Conservation (phyloP, 2,113 vertebrate species). For the Trinectes maculatus region DNA sequence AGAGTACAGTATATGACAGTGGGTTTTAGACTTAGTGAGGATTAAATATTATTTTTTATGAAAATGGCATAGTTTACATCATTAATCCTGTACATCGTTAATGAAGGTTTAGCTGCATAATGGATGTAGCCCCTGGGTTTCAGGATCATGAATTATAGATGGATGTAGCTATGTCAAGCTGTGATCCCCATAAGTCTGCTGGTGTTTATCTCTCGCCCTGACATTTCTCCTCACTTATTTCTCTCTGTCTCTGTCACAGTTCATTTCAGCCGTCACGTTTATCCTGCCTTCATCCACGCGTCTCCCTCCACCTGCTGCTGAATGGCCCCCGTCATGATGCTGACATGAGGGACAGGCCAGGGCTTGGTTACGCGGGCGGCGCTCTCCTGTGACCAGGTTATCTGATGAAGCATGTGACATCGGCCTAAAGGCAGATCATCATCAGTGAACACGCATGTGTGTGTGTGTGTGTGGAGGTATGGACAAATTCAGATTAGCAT, state of each 20-base stretch:
- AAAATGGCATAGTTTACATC: conserved; percentile 8
- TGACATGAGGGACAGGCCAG: conserved; percentile 21
- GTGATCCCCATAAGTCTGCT: conserved; percentile 47
- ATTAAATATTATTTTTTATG: conserved; percentile 11
- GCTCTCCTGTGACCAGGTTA: conserved; percentile 72
- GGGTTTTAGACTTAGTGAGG: background rate
- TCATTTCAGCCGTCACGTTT: conserved; percentile 10
- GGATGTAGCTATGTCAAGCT: conserved; percentile 56
- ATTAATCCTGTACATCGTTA: conserved; percentile 34
- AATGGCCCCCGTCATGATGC: conserved; percentile 20
- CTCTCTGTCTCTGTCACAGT: conserved; percentile 22
- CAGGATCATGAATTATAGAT: conserved; percentile 68
- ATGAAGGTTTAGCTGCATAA: conserved; percentile 54
- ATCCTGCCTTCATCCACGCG: background rate
- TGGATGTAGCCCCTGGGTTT: conserved; percentile 44
- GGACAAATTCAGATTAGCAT: conserved; percentile 14
- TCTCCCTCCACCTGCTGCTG: conserved; percentile 23
- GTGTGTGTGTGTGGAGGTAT: background rate
- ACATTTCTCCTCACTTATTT: conserved; percentile 35
- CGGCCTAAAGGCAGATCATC: conserved; percentile 70
- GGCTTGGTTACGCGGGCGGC: conserved; percentile 5
- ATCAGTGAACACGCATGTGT: too few species aligned
- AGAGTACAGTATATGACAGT: too few species aligned
- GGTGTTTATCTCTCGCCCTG: conserved; percentile 24
- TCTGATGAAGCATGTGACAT: conserved; percentile 77